Base-by-base conservation (phyloP, 2,113 vertebrate species). In the Hipposideros armiger region DNA sequence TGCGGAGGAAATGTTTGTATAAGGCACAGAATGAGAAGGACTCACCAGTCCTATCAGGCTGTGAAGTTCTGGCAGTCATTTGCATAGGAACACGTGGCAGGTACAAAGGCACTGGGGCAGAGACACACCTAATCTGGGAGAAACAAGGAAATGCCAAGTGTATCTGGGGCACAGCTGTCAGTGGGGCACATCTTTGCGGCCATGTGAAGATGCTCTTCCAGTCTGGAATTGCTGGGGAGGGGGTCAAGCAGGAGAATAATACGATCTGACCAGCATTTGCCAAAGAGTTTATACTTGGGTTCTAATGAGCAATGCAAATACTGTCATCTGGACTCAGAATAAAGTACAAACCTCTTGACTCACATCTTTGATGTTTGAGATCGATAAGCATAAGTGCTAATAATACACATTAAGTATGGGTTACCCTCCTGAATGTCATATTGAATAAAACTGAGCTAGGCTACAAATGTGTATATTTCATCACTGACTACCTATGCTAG, bases 351-450 rank as follows among this genome's bases (percentile, higher is more conserved):
- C 5, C 32, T 81, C 93, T 50, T 92, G 94, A 78, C 83, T 90
- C 26, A 1, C 67, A n/a, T 42, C 77, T 70, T 52, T 92, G 91
- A 73, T 36, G 76, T 93, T 58, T 66, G 20, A 15, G 67, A 90
- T 92, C 87, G 94, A 62, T 2, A 92, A 82, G 56, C 72, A 64
- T 7, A 84, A 40, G 24, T 66, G 56, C 20, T 97, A 56, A 95
- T 97, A 56, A 95, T 90, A 70, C 19, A 85, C 56, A 81, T 22
- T 95, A 93, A 95, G 30, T 91, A 69, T 16, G 7, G 66, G 70
- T 87, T 97, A 91, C 87, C 26, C 2, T 42, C 92, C 76, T 97
- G 90, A 93, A 22, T 90, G 72, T 85, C 87, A 50, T 60, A 47
- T 24, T 82, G 73, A 92, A 95, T 92, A 87, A 87, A 77, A 52